Conservation (phyloP, 2,888 invertebrate species). For the Megastigmus dorsalis region DNA sequence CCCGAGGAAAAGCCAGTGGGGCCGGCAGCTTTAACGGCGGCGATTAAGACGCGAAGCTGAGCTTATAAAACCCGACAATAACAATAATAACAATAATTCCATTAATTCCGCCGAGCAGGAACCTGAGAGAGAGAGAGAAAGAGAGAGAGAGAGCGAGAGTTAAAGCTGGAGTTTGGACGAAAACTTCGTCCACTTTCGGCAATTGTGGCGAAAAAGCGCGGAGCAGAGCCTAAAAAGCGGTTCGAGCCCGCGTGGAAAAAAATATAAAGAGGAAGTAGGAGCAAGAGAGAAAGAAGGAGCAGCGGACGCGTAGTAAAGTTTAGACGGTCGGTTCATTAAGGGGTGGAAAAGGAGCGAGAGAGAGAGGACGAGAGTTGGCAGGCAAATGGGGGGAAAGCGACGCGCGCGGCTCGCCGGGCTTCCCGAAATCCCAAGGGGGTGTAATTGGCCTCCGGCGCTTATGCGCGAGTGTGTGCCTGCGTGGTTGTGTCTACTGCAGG, state of each 20-base stretch:
- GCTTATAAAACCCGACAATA: constrained; percentile 55
- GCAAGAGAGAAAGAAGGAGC: constrained; percentile 29
- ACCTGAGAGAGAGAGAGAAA: constrained; percentile 15
- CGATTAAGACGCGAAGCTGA: constrained; percentile 56
- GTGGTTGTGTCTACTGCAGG: no score
- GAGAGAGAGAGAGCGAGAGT: constrained; percentile 21
- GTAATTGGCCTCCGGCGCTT: constrained; percentile 64
- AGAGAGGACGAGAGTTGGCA: constrained; percentile 27
- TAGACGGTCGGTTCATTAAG: constrained; percentile 67
- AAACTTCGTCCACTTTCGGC: constrained; percentile 63
- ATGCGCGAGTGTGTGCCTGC: not conserved
- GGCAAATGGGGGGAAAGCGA: constrained; percentile 10
- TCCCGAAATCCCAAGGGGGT: constrained; percentile 64
- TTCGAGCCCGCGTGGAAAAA: constrained; percentile 44
- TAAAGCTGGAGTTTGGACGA: constrained; percentile 52
- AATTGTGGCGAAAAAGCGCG: constrained; percentile 61
- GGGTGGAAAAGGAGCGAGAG: constrained; percentile 60
- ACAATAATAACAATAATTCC: constrained; percentile 62
- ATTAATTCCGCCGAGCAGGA: constrained; percentile 59
- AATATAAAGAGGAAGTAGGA: not conserved
- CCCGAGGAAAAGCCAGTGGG: no score
- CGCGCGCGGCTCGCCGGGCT: constrained; percentile 44
- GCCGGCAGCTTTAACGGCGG: constrained; percentile 27
- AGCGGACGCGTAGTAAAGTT: constrained; percentile 61
- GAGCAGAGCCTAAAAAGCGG: not conserved